A percentile compares a stretch with the other conserved stretches of the same genome.
These are phyloP conservation scores for Gymnothorax reevesii DNA, from an alignment of 2,797 vertebrate species.

Conservation along the genomic window DNA sequence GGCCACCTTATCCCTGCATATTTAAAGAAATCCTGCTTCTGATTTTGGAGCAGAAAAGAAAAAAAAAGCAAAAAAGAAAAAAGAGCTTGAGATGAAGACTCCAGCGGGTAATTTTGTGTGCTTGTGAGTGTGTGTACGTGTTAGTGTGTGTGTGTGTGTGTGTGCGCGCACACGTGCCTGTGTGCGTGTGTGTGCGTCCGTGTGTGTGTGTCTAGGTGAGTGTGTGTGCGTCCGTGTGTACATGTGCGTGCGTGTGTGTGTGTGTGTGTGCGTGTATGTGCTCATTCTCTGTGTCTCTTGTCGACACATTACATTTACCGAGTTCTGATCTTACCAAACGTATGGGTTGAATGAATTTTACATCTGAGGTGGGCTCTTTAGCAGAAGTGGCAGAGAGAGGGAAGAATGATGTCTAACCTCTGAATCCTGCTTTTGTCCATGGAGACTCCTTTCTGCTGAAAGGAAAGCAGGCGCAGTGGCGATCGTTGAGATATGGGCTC, in stretches of 20 bases:
- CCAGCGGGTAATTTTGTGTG: not conserved
- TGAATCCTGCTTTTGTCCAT: not conserved
- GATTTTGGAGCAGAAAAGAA: constrained; percentile 31
- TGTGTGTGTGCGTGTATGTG: constrained; percentile 29
- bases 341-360: constrained; percentile 37
- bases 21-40: constrained; percentile 55
- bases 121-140: not conserved
- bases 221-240: constrained; percentile 15
- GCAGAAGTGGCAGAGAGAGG: not conserved
- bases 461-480: not conserved
- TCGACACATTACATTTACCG: constrained; percentile 46
- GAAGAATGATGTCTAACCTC: constrained; percentile 11
- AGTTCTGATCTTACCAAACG: constrained; percentile 46
- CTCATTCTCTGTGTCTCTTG: constrained; percentile 34
- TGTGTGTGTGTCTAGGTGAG: constrained; percentile 19
- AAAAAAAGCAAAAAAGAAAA: too few relatives aligned
- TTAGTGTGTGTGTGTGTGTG: not conserved
- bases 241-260: constrained; percentile 29
- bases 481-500: not conserved
- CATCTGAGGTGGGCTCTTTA: constrained; percentile 29
- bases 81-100: constrained; percentile 11
- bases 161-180: constrained; percentile 25
- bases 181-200: constrained; percentile 28
- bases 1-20: constrained; percentile 50
- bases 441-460: not conserved